Evolutionary conservation across 2,113 vertebrate genomes (phyloP).

Genomic region (Ascaphus truei): DNA sequence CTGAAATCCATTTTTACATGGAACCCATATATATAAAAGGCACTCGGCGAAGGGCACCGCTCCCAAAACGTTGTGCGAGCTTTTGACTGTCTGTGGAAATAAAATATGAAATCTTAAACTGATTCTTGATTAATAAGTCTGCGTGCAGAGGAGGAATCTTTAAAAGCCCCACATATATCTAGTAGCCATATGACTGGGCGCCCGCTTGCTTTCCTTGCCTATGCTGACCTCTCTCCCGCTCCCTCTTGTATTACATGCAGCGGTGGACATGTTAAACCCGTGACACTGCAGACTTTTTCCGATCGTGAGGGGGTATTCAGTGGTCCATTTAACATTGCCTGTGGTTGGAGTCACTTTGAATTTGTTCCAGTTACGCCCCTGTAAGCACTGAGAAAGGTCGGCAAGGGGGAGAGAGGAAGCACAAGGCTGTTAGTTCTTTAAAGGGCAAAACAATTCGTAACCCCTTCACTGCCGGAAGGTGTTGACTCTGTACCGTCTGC

Average conservation of each 20-base stretch:
- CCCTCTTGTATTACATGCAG: neutral
- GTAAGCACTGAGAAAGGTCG: neutral
- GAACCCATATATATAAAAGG: no score
- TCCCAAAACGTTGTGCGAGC: no score
- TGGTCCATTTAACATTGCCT: conserved; percentile 6
- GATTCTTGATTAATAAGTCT: no score
- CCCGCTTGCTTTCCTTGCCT: no score
- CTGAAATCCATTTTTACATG: no score
- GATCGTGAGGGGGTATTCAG: neutral
- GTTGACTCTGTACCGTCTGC: neutral
- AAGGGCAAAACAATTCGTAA: neutral
- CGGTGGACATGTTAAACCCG: neutral
- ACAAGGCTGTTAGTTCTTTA: neutral
- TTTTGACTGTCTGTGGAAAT: no score
- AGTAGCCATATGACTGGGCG: no score
- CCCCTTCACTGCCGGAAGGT: neutral
- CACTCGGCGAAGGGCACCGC: no score
- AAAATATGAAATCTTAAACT: no score
- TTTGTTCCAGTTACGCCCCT: conserved; percentile 16
- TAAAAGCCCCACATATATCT: no score
- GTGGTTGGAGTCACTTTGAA: conserved; percentile 8
- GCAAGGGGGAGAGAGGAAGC: neutral
- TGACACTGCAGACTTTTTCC: neutral
- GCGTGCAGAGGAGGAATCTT: no score
- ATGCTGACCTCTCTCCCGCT: no score